These are phyloP conservation scores for Thunnus maccoyii DNA, from an alignment of 2,113 vertebrate species.

Conservation along the genomic window DNA sequence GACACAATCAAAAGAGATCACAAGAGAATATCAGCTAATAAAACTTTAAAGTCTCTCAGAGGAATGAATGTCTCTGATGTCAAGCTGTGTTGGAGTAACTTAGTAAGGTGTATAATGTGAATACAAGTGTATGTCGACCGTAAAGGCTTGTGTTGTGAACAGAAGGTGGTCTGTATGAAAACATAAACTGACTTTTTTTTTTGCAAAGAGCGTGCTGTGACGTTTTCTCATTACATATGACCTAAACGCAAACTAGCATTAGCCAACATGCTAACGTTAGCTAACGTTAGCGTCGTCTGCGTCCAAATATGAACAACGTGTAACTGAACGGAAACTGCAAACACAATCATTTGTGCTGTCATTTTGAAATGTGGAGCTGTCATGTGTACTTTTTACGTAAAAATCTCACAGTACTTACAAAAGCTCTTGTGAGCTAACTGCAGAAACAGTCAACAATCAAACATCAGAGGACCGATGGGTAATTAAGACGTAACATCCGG, in stretches of 20 bases:
- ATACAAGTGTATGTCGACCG: too few relatives aligned
- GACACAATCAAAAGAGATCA: too few relatives aligned
- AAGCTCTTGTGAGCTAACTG: neutral
- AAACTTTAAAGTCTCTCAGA: too few relatives aligned
- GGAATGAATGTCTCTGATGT: too few relatives aligned
- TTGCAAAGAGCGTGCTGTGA: neutral
- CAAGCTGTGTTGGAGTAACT: too few relatives aligned
- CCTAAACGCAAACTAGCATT: slow-evolving; percentile 18
- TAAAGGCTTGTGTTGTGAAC: too few relatives aligned
- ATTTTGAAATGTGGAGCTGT: accelerated
- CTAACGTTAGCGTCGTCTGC: neutral
- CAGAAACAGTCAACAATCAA: neutral
- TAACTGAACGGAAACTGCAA: neutral
- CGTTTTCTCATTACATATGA: neutral
- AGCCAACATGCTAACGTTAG: slow-evolving; percentile 1
- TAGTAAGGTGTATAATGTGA: too few relatives aligned
- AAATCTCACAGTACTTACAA: slow-evolving; percentile 23
- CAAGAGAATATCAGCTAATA: too few relatives aligned
- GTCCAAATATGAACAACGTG: accelerated
- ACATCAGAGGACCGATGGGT: neutral
- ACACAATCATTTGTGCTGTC: accelerated
- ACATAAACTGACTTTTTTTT: neutral
- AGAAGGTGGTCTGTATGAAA: neutral
- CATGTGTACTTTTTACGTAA: neutral
- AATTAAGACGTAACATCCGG: neutral